Conservation (phyloP, 2,888 invertebrate species). For the Meteorus colon region DNA sequence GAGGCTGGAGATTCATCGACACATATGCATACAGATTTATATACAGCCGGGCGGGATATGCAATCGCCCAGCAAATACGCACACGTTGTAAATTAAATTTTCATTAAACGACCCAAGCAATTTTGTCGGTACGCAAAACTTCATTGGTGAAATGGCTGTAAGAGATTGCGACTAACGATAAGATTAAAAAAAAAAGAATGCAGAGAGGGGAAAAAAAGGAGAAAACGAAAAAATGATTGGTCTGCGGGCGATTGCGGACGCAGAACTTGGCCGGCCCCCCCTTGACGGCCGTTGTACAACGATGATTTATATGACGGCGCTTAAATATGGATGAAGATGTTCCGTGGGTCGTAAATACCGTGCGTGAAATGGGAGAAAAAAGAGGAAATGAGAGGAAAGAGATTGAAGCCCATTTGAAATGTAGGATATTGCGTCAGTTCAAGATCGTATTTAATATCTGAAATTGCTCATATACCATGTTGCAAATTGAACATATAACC, state of each 20-base stretch:
- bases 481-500: not conserved
- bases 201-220: slow-evolving; percentile 39
- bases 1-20: not conserved
- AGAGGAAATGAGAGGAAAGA: slow-evolving; percentile 1
- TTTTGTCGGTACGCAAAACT: slow-evolving; percentile 34
- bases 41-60: not conserved
- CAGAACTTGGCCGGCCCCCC: slow-evolving; percentile 40
- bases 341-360: slow-evolving; percentile 61
- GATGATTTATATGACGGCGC: slow-evolving; percentile 62
- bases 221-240: slow-evolving; percentile 40
- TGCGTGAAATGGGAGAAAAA: slow-evolving; percentile 22
- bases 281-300: slow-evolving; percentile 55
- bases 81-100: slow-evolving; percentile 41
- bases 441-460: not conserved
- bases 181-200: slow-evolving; percentile 26
- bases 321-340: slow-evolving; percentile 67
- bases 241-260: slow-evolving; percentile 47
- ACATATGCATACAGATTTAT: not conserved
- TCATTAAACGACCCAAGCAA: slow-evolving; percentile 29
- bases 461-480: not conserved
- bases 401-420: not conserved
- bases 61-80: slow-evolving; percentile 13
- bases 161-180: slow-evolving; percentile 42
- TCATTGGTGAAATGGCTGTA: slow-evolving; percentile 36
- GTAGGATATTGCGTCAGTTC: not conserved